These are phyloP conservation scores for Zophobas atratus DNA, from an alignment of 1,140 invertebrate genomes.

Conservation along the genomic window DNA sequence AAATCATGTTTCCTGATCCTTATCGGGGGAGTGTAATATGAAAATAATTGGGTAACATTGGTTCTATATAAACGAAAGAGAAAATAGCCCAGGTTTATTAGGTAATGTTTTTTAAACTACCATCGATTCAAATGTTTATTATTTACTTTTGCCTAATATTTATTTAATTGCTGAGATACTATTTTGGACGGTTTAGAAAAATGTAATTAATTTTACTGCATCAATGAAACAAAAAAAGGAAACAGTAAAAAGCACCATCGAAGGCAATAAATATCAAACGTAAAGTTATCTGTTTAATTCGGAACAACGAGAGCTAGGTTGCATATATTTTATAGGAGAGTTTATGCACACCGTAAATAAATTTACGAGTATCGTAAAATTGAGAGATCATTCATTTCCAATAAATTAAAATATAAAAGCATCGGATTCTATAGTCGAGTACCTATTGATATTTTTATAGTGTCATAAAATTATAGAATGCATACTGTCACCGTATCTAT, in stretches of 20 bases:
- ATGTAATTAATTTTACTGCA: background rate
- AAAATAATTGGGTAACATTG: background rate
- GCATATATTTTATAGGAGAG: slow-evolving; percentile 19
- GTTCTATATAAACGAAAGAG: background rate
- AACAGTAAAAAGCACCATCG: background rate
- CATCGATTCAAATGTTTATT: no score
- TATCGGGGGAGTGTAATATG: background rate
- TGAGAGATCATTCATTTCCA: slow-evolving; percentile 40
- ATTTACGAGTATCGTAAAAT: slow-evolving; percentile 35
- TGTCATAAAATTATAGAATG: slow-evolving; percentile 35
- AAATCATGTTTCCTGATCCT: background rate
- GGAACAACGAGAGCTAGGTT: slow-evolving; percentile 16
- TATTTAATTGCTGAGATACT: no score
- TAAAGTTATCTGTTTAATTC: slow-evolving; percentile 16
- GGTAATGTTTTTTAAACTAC: no score
- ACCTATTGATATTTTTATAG: slow-evolving; percentile 37
- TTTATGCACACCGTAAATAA: slow-evolving; percentile 42
- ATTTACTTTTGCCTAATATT: no score
- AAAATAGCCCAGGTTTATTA: no score
- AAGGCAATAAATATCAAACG: slow-evolving; percentile 2
- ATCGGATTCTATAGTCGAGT: slow-evolving; percentile 34
- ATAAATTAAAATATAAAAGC: slow-evolving; percentile 43
- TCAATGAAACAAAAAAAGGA: no score
- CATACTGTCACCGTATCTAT: slow-evolving; percentile 7
- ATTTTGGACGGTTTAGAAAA: background rate